phyloP scores from a whole-genome alignment of 2,797 vertebrate genomes.

The Melanotaenia pygmaea region DNA sequence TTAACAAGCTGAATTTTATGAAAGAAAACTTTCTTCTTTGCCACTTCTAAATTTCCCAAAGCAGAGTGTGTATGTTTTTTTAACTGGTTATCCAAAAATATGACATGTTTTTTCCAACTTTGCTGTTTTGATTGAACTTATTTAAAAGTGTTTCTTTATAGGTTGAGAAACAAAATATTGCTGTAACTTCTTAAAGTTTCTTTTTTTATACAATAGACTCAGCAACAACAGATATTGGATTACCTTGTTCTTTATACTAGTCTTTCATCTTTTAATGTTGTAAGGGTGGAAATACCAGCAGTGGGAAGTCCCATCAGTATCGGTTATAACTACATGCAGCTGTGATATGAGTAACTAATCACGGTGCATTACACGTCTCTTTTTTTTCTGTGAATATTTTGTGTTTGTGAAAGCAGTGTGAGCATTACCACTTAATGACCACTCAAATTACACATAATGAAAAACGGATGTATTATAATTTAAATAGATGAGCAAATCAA shows the following conservation, averaged over 20 bases:
- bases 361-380: not conserved
- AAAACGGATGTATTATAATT: no score
- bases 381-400: not conserved
- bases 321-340: not conserved
- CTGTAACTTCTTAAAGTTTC: not conserved
- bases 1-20: not conserved
- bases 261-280: not conserved
- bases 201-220: not conserved
- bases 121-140: not conserved
- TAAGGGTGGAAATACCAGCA: not conserved
- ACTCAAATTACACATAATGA: no score
- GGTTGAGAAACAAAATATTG: no score
- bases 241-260: no score
- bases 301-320: not conserved
- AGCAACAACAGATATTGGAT: no score
- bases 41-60: not conserved
- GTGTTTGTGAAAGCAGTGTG: not conserved
- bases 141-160: not conserved
- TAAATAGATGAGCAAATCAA: no score
- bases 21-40: not conserved
- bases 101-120: not conserved
- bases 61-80: not conserved
- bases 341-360: not conserved
- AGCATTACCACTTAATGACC: no score
- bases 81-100: no score